Evolutionary conservation across 2,113 vertebrate species (phyloP), one percentile per base, ranked within the genome.

Genomic region (Uropsilus gracilis): DNA sequence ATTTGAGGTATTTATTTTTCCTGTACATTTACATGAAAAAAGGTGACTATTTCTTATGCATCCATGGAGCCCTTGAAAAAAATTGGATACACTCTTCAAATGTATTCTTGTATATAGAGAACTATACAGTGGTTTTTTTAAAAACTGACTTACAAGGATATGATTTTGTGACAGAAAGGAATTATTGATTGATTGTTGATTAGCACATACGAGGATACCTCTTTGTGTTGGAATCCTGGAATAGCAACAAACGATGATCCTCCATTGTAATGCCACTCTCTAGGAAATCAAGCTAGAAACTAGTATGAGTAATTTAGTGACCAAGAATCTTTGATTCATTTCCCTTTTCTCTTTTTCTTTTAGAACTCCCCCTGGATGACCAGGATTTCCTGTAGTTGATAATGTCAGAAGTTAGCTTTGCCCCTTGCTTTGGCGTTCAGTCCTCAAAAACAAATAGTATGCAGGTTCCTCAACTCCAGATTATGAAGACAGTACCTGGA

Each of bases 401-500:
- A 97, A 94, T 98, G 96, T 92, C 42, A 1, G 87, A 94, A 93
- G 10, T 93, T 92, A 86, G 87, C 89, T 85, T 90, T 94, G 57
- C 92, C 83, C 48, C 90, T 95, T 95, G 64, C 69, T 89, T 50
- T 71, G 77, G 92, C 48, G 93, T 96, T 97, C 97, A 90, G 68
- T 97, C 95, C 84, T 94, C 92, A 96, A 93, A 96, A 42, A 77
- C 94, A 12, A 88, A 94, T 96, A 97, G 44, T 87, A 99, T 99
- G 99, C 97, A 94, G 94, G 97, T 82, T 80, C 77, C 97, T 18
- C 97, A 80, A 50, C 96, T 98, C 94, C 71, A 95, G 97, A 98
- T 97, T 96, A 90, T 97, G 96, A 98, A 97, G 98, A 98, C 97
- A 98, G 95, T 96, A 96, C 96, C 96, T 96, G 68, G 98, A 95